Base-by-base conservation (phyloP, 30 jellyfish, hydroid and myxozoan genomes). In the Aurelia aurita region DNA sequence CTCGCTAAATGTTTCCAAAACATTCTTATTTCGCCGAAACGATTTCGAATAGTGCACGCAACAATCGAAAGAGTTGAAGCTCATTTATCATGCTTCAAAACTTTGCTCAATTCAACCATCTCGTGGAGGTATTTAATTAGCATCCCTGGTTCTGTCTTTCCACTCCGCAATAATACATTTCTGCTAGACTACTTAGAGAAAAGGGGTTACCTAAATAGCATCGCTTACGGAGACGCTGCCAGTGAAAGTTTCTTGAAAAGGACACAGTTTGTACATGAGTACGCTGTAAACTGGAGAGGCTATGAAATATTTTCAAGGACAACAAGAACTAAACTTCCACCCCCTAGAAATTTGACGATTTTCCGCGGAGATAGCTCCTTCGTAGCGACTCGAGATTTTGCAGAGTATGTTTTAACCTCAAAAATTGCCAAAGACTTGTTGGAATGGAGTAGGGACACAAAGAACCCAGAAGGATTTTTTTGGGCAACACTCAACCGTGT, bases 391-490 rank as follows among this genome's bases (percentile, higher is more conserved):
- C 66, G 97, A 58, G 88, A 82, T 23, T 94, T 94, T 57, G 84
- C 73, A 15, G 90, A 77, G 47, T 94, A 49, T 57, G 72, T 78
- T 35, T 58, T 84, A 15, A 76, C 70, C 45, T 82, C 96, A 13
- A 35, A 22, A 8, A 21, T 78, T 26, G 90, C 99, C 9, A 60
- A 69, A 54, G 62, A 68, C 34, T 66, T 94, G 51, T 71, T 94
- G 60, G 77, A 72, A 11, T 94, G 99, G 99, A 80, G 95, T 4
- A 89, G 61, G 20, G 96, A 88, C 74, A 84, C 99, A 18, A 94
- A 80, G 72, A 89, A 80, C 60, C 99, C 99, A 0, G 99, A 94
- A n/a, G 99, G 89, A 45, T 94, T 88, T 72, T 94, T n/a, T 84
- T 94, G 96, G 96, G 99, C 99, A 35, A 80, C 96, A 0, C 65